Base-by-base conservation (phyloP, 2,797 vertebrate species). In the Manis crassicaudata region DNA sequence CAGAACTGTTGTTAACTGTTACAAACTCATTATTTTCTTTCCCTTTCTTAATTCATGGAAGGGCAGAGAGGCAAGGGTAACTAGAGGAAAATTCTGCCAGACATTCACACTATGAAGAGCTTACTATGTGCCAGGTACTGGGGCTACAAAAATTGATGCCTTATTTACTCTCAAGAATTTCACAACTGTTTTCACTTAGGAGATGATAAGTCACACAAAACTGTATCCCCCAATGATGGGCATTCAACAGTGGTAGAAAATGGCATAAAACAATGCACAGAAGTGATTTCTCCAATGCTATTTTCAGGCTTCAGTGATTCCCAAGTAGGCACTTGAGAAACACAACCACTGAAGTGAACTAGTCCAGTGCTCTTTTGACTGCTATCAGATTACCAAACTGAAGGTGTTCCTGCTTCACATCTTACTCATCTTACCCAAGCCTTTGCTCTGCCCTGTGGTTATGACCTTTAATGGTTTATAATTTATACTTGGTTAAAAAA, bases 31-130 rank as follows among this genome's bases (percentile, higher is more conserved):
- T 46, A 77, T 90, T 86, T 56, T 87, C 70, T 70, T 62, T 62
- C 67, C 40, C 40, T 77, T 62, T 88, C 54, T 92, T 90, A 72
- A 82, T 91, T 93, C 80, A 92, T 16, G 23, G 29, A 82, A 92
- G 43, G 50, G 21, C 32, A 94, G 10, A 75, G 88, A 17, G n/a
- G 10, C 16, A 50, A 32, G 2, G 16, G 32, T 1, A 76, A 43
- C 50, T 29, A 90, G 54, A 67, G n/a, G 65, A 54, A 50, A 96
- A 86, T 63, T 80, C 77, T 40, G 25, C n/a, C 3, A 35, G 54
- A 91, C 13, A 10, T 56, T 88, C 40, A 63, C n/a, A 72, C n/a
- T 40, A 54, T 23, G 67, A 79, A 77, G 63, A 46, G 52, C 32
- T 75, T 43, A 50, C 62, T 56, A 37, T 20, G 20, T 67, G 58